These are phyloP conservation scores for Drosophila buzzatii DNA, from an alignment of 2,888 invertebrate species.

Conservation along the genomic window DNA sequence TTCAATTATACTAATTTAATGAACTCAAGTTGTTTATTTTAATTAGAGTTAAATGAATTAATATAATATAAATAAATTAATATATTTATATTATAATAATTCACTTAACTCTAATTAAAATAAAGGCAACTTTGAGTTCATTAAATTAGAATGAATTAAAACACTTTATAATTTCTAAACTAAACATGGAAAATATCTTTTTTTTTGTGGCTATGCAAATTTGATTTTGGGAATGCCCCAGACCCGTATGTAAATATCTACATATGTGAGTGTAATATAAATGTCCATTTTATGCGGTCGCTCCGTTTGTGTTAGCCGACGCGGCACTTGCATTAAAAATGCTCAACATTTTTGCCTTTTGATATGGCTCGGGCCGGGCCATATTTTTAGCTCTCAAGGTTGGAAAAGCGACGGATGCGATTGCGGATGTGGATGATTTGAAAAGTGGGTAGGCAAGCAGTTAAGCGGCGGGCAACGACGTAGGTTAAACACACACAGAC, in stretches of 20 bases:
- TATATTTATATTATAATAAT: too few species aligned
- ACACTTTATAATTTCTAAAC: neutral
- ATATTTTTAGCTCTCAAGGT: slow-evolving; percentile 76
- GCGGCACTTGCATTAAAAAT: slow-evolving; percentile 64
- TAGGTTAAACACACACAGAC: slow-evolving; percentile 36
- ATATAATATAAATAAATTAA: too few species aligned
- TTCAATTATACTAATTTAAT: too few species aligned
- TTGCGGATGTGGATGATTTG: slow-evolving; percentile 76
- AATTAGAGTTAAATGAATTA: too few species aligned
- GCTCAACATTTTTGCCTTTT: slow-evolving; percentile 66
- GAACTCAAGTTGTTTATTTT: too few species aligned
- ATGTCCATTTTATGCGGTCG: slow-evolving; percentile 57
- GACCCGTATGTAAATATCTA: slow-evolving; percentile 2
- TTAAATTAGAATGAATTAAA: neutral
- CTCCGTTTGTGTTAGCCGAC: slow-evolving; percentile 38
- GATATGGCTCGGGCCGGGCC: slow-evolving; percentile 61
- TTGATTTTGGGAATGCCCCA: slow-evolving; percentile 24
- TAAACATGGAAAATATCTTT: neutral
- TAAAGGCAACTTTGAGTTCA: neutral
- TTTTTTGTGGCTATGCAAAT: neutral
- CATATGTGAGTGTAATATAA: slow-evolving; percentile 44
- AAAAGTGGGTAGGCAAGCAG: slow-evolving; percentile 73
- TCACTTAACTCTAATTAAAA: neutral
- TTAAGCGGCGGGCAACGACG: slow-evolving; percentile 39
- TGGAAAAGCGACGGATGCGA: slow-evolving; percentile 67